Evolutionary conservation across 2,797 vertebrate species (phyloP).

Genomic region (Sciaenops ocellatus): DNA sequence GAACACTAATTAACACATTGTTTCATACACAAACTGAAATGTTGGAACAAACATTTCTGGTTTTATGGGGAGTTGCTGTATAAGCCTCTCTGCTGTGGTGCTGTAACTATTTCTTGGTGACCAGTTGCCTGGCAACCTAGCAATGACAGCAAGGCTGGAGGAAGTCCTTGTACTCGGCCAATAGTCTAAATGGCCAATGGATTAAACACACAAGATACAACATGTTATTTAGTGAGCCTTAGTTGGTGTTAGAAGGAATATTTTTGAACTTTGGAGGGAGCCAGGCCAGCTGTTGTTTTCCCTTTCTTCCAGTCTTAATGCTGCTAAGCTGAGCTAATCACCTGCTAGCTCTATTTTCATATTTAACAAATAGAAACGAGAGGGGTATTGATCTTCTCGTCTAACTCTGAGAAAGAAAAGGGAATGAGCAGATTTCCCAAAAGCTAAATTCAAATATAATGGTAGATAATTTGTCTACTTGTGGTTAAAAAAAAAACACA

Average conservation of each 20-base stretch:
- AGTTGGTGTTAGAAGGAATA: neutral
- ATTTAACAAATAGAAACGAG: neutral
- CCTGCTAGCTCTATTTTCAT: neutral
- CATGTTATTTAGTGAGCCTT: neutral
- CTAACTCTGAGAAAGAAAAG: neutral
- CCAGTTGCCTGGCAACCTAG: slow-evolving; percentile 8
- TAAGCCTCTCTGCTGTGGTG: neutral
- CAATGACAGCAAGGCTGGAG: neutral
- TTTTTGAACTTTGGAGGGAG: neutral
- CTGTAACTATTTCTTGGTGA: neutral
- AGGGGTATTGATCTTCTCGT: neutral
- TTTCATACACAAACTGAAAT: neutral
- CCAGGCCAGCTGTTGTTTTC: neutral
- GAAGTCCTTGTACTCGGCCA: neutral
- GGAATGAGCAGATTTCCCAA: neutral
- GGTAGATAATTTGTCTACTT: neutral
- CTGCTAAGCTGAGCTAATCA: neutral
- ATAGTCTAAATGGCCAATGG: neutral
- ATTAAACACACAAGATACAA: slow-evolving; percentile 3
- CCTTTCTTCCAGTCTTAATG: neutral
- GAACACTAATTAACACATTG: neutral
- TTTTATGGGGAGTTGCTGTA: neutral
- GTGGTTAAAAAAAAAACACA: neutral
- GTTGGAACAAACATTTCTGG: neutral
- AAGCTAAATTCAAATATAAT: neutral